Percentiles rank a stretch among this genome's conserved stretches.
Evolutionary conservation across 1,140 invertebrate genomes (phyloP).

Genomic region (Polypedilum pembai): DNA sequence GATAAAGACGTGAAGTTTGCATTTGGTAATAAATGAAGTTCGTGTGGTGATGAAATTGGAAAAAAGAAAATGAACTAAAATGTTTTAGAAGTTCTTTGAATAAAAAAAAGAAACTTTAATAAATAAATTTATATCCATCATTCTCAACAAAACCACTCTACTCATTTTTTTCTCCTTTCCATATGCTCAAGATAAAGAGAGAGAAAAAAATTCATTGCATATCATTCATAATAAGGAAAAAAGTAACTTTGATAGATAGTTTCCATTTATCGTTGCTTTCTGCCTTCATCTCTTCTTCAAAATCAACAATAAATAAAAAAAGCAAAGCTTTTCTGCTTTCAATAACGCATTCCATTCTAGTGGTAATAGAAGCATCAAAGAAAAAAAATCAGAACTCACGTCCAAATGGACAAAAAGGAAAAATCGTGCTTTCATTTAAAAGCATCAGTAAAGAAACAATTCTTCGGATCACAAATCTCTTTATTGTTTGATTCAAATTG

Average conservation of each 20-base stretch:
- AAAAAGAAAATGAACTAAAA: too few relatives aligned
- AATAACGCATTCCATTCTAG: background rate
- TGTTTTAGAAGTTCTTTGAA: too few relatives aligned
- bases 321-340: background rate
- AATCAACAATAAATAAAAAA: background rate
- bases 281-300: slow-evolving; percentile 35
- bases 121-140: too few relatives aligned
- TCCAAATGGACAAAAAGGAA: background rate
- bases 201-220: too few relatives aligned
- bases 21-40: too few relatives aligned
- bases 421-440: slow-evolving; percentile 27
- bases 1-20: too few relatives aligned
- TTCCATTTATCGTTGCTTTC: slow-evolving; percentile 36
- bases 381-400: slow-evolving; percentile 9
- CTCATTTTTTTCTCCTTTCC: too few relatives aligned
- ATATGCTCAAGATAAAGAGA: too few relatives aligned
- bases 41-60: too few relatives aligned
- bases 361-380: background rate
- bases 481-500: background rate
- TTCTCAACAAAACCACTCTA: too few relatives aligned
- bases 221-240: background rate
- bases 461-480: slow-evolving; percentile 21
- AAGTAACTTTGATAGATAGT: slow-evolving; percentile 9
- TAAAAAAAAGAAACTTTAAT: too few relatives aligned
- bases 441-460: background rate